phyloP scores from a whole-genome alignment of 2,888 invertebrate genomes.

The Fissipunctia ypsillon region DNA sequence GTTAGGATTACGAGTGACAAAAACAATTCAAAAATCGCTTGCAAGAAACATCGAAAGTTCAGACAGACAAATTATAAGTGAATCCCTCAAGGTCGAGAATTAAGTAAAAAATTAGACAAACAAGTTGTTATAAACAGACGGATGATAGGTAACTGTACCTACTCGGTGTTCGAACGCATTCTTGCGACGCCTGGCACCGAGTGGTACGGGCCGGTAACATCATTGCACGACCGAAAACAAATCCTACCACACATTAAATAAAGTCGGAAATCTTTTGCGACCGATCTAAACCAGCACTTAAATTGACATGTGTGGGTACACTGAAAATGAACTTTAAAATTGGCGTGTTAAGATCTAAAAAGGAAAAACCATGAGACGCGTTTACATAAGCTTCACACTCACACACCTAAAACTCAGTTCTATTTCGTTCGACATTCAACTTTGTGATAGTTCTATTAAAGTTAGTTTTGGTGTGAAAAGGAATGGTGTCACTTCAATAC shows the following conservation, averaged over 20 bases:
- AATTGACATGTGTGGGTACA: slow-evolving; percentile 56
- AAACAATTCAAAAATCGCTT: slow-evolving; percentile 35
- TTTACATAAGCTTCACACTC: slow-evolving; percentile 61
- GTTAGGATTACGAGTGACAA: too few relatives aligned
- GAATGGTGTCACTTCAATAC: slow-evolving; percentile 49
- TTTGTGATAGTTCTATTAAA: slow-evolving; percentile 21
- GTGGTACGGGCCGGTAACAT: slow-evolving; percentile 77
- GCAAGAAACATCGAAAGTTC: slow-evolving; percentile 26
- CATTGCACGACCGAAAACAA: slow-evolving; percentile 54
- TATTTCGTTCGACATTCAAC: slow-evolving; percentile 49
- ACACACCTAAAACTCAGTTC: slow-evolving; percentile 41
- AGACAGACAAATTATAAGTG: slow-evolving; percentile 44
- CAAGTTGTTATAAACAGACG: slow-evolving; percentile 60
- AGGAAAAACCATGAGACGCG: slow-evolving; percentile 43
- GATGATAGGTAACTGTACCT: slow-evolving; percentile 65
- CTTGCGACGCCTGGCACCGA: slow-evolving; percentile 83
- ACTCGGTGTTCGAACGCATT: slow-evolving; percentile 81
- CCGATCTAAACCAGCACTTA: slow-evolving; percentile 43
- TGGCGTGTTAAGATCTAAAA: slow-evolving; percentile 68
- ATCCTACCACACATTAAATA: slow-evolving; percentile 63
- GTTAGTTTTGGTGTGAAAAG: slow-evolving; percentile 57
- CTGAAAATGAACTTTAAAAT: slow-evolving; percentile 76
- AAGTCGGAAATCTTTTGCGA: slow-evolving; percentile 61
- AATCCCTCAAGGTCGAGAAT: slow-evolving; percentile 61
- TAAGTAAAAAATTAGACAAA: slow-evolving; percentile 61